phyloP scores from a whole-genome alignment of 2,113 vertebrate genomes.

The Ameiurus melas region DNA sequence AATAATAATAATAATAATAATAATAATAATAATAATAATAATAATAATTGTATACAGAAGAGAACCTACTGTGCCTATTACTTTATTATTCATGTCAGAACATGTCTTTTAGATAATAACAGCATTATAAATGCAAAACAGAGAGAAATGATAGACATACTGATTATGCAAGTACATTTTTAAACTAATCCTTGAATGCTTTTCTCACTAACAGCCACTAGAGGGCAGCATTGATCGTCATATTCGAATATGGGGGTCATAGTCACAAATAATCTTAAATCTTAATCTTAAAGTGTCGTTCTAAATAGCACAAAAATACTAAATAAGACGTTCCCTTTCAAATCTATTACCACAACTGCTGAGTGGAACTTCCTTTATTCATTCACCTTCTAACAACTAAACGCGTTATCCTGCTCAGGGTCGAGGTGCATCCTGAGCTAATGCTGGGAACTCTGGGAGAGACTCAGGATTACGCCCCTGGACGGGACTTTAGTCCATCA shows the following conservation, averaged over 20 bases:
- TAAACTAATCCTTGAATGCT: background rate
- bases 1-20: background rate
- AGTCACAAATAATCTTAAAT: too few species aligned
- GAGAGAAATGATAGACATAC: background rate
- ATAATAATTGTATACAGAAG: background rate
- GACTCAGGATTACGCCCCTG: background rate
- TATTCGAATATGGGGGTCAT: background rate
- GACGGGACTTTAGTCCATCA: background rate
- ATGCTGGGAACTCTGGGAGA: background rate
- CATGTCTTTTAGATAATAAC: background rate
- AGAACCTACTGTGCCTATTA: background rate
- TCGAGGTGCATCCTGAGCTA: background rate
- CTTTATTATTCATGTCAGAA: background rate
- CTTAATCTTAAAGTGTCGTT: background rate
- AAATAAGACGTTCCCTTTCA: background rate
- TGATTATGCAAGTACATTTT: background rate
- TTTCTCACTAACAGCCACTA: conserved; percentile 14
- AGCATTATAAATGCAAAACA: background rate
- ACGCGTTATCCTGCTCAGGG: background rate
- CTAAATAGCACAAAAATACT: background rate
- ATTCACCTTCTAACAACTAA: background rate
- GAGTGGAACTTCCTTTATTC: background rate
- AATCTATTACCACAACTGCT: background rate
- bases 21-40: background rate
- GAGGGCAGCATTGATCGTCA: conserved; percentile 31